Conservation (phyloP, 2,888 invertebrate genomes). For the Clitarchus hookeri region DNA sequence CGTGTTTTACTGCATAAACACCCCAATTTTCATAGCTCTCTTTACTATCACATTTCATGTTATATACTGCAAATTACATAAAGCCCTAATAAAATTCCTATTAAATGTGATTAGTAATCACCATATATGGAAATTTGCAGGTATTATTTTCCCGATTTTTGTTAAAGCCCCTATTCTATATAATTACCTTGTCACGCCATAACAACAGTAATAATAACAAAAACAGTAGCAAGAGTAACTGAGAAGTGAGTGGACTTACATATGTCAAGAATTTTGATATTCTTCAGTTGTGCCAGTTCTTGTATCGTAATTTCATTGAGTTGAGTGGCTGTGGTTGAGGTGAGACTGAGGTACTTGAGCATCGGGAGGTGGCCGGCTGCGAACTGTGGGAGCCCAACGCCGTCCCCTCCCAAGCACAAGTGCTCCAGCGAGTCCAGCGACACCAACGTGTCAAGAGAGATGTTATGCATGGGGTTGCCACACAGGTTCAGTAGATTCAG, state of each 20-base stretch:
- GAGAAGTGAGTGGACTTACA: slow-evolving; percentile 10
- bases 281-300: slow-evolving; percentile 25
- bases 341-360: slow-evolving; percentile 22
- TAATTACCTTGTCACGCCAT: too few relatives aligned
- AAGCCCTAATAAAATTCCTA: too few relatives aligned
- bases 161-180: too few relatives aligned
- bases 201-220: too few relatives aligned
- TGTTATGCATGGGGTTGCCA: slow-evolving; percentile 29
- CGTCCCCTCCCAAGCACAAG: slow-evolving; percentile 28
- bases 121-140: too few relatives aligned
- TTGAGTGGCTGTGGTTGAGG: background rate
- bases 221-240: too few relatives aligned
- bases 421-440: slow-evolving; percentile 17
- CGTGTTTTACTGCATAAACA: too few relatives aligned
- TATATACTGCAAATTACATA: too few relatives aligned
- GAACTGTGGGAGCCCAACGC: background rate
- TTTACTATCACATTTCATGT: too few relatives aligned
- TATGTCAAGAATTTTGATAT: slow-evolving; percentile 25
- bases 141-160: too few relatives aligned
- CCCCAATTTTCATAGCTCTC: too few relatives aligned
- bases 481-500: slow-evolving; percentile 34
- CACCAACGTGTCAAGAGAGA: background rate
- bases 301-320: background rate
- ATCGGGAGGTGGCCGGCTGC: slow-evolving; percentile 26
- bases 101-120: too few relatives aligned